Base-by-base conservation (phyloP, 2,113 vertebrate genomes). In the Thinocorus orbignyianus region DNA sequence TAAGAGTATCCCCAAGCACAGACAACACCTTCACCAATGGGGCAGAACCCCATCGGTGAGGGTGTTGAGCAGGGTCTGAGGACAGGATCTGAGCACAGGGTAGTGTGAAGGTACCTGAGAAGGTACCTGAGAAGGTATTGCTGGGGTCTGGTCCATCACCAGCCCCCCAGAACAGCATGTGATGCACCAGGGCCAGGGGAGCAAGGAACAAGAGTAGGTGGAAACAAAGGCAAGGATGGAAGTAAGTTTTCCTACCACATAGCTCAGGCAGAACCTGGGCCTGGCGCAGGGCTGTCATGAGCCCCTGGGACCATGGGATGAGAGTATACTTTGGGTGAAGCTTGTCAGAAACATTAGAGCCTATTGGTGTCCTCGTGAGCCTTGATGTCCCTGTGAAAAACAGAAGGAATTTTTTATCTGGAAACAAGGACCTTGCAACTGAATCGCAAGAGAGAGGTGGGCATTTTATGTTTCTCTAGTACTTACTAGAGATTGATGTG, bases 1-100 rank as follows among this genome's bases (percentile, higher is more conserved):
- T 7, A 12, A 70, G 9, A 1, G 15, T 52, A 24, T 19, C 4
- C 17, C 7, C 15, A 41, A 41, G 4, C 12, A 64, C 10, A 5
- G 25, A 13, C 17, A 44, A 5, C 37, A n/a, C 6, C 14, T 18
- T 81, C 31, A 39, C 8, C 0, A 0, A 23, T 1, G 2, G 6
- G 26, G 17, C 13, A 33, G 7, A 51, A 13, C 20, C 25, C 30
- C 4, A 2, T n/a, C n/a, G n/a, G n/a, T n/a, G n/a, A n/a, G n/a
- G n/a, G n/a, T n/a, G n/a, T n/a, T n/a, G n/a, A n/a, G n/a, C 7
- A 26, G n/a, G 10, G 3, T n/a, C 30, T 86, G 46, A 79, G 46
- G 33, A 2, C 7, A 24, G 30, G 10, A 3, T n/a, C 30, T 86
- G 46, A 79, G 46, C 35, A 62, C 16, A 48, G n/a, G n/a, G n/a